Evolutionary conservation across 2,888 invertebrate genomes (phyloP), one percentile per base, ranked within the genome.

Genomic region (Ceraclea dissimilis): DNA sequence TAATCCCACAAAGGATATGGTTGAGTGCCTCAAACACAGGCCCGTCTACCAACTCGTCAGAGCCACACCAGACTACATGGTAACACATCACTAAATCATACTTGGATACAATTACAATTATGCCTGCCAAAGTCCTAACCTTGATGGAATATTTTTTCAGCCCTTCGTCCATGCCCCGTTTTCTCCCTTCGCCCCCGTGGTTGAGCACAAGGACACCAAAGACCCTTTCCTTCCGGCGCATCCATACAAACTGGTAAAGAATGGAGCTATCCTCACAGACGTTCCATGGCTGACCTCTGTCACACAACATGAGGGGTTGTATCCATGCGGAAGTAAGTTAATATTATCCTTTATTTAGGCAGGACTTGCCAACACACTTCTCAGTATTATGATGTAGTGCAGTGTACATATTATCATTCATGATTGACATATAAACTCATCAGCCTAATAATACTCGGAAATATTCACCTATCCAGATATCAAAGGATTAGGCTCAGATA

Each of bases 221-320:
- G 73, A 81, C 20, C 81, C 86, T 1, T 85, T 90, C 69, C 70
- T 91, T 5, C 77, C 79, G 1, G 78, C 83, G 58, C 77, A 83
- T 56, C 90, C 90, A 0, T 78, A 78, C 63, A 74, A 78, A 33
- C 76, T 85, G 0, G 75, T 89, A 1, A 75, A 69, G 57, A 72
- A 76, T 8, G 84, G 84, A 0, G 71, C 77, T 31, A 81, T 83
- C 63, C 80, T 83, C 63, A 74, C 79, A n/a, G 79, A 84, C 59
- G 64, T 85, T 8, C 90, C 90, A 0, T 84, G 88, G 77, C 77
- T 90, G 53, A 76, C 82, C 1, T 82, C 84, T 2, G 79, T 84
- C 50, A 82, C 84, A 0, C 79, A 81, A 19, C 81, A 86, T 51
- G 90, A 90, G 69, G 90, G 90, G 54, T 72, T 87, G 18, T 88